phyloP scores from a whole-genome alignment of 2,113 vertebrate genomes.

The Platysteira castanea region DNA sequence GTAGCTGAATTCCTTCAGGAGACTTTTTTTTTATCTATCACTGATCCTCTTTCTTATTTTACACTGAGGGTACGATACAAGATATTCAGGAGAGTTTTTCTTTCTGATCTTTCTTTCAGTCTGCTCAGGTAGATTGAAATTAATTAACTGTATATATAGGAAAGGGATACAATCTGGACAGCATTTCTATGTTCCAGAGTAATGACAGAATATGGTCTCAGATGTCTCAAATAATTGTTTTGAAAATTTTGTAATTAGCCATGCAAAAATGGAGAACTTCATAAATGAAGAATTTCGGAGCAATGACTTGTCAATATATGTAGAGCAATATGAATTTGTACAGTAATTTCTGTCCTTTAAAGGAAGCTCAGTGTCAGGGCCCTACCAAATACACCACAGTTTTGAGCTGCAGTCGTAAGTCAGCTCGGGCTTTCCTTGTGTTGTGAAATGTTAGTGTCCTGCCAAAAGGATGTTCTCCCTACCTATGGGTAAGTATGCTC shows the following conservation, averaged over 20 bases:
- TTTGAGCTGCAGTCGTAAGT: background rate
- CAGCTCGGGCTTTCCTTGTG: background rate
- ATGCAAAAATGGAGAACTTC: background rate
- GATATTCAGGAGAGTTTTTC: background rate
- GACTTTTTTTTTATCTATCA: background rate
- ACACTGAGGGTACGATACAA: background rate
- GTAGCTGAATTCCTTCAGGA: background rate
- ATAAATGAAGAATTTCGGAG: background rate
- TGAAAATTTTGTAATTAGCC: background rate
- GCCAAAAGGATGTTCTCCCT: background rate
- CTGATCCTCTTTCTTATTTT: background rate
- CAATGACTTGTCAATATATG: background rate
- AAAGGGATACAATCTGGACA: background rate
- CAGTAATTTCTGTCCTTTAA: background rate
- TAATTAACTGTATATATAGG: background rate
- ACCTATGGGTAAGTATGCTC: no score
- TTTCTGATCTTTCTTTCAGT: background rate
- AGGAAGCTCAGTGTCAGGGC: fast-evolving
- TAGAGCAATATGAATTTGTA: background rate
- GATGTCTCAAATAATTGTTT: background rate
- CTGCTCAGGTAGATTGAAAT: background rate
- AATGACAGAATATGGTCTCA: background rate
- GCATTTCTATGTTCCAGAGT: background rate
- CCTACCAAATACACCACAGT: background rate
- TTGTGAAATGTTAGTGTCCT: background rate